These are phyloP conservation scores for Heteractis magnifica DNA, from an alignment of 92 coral and sea anemone genomes.

Conservation along the genomic window DNA sequence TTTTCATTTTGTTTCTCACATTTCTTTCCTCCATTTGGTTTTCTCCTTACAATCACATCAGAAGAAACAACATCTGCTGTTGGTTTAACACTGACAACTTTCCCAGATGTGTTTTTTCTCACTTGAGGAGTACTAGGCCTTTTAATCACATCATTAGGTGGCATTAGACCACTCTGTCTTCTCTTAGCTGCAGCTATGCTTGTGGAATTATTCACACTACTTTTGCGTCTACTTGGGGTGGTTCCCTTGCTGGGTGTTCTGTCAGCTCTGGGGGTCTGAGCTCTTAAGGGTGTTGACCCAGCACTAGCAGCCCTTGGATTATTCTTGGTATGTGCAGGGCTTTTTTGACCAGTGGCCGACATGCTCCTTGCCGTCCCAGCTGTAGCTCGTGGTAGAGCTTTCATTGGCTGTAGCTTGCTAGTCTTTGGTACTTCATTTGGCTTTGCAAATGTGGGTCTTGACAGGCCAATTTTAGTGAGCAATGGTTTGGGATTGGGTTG, in stretches of 20 bases:
- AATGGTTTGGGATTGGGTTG: conserved; percentile 1
- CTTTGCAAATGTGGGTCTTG: conserved; percentile 58
- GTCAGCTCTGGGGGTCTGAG: conserved; percentile 14
- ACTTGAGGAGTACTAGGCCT: not conserved
- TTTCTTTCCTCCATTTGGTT: not conserved
- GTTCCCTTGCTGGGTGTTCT: conserved; percentile 20
- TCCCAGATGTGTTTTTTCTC: not conserved
- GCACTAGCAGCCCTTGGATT: conserved; percentile 36
- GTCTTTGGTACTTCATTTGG: conserved; percentile 53
- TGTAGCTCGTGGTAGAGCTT: conserved; percentile 67
- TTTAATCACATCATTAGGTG: not conserved
- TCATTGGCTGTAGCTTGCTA: conserved; percentile 81
- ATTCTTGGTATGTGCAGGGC: conserved; percentile 23
- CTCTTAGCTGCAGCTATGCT: not conserved
- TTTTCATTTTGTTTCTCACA: not conserved
- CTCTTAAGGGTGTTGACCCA: conserved; percentile 28
- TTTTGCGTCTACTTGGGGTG: conserved; percentile 23
- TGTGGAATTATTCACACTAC: conserved; percentile 2
- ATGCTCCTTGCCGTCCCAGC: conserved; percentile 27
- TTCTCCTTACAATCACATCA: not conserved
- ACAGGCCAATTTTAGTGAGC: conserved; percentile 18
- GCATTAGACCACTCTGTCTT: not conserved
- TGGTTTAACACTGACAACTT: not conserved
- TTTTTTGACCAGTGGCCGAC: conserved; percentile 26
- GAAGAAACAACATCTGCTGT: no score